Evolutionary conservation across 2,888 invertebrate genomes (phyloP), one percentile per base, ranked within the genome.

Genomic region (Norana najaformis): DNA sequence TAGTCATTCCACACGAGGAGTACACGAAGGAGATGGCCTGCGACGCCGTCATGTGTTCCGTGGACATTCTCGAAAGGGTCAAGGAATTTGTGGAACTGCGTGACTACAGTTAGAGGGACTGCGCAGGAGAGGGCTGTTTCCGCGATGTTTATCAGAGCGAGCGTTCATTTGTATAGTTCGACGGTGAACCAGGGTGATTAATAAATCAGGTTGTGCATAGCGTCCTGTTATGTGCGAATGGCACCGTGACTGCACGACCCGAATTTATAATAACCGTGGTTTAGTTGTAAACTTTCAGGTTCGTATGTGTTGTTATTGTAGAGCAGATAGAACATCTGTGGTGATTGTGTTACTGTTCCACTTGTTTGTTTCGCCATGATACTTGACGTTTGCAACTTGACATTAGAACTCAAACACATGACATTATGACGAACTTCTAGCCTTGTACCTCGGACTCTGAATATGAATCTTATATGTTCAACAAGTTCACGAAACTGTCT

Each of bases 71-170:
- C 20, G 91, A 91, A 41, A 91, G 91, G 83, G 91, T 92, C 38
- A 92, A 92, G 89, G 92, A 91, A 89, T 91, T 91, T 89, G 91
- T 91, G n/a, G 91, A 91, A 69, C 41, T 91, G 89, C 89, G 91
- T 8, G 91, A 91, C 47, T 36, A 41, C n/a, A 38, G n/a, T 37
- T 90, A 38, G 88, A 53, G 16, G n/a, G n/a, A 47, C 47, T 6
- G 23, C 47, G 3, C 8, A 47, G 16, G 23, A 30, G 13, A 53
- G 5, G 30, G 53, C 23, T 5, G 23, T 23, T 53, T 53, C 13
- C 23, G n/a, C 69, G 30, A 69, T 13, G n/a, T n/a, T n/a, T n/a
- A n/a, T n/a, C n/a, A n/a, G 41, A 41, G 41, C 18, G 47, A 69
- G n/a, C n/a, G 69, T 69, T n/a, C n/a, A 47, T n/a, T 47, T n/a